Evolutionary conservation across 1,140 invertebrate genomes (phyloP).

Genomic region (Danaus melanippus): DNA sequence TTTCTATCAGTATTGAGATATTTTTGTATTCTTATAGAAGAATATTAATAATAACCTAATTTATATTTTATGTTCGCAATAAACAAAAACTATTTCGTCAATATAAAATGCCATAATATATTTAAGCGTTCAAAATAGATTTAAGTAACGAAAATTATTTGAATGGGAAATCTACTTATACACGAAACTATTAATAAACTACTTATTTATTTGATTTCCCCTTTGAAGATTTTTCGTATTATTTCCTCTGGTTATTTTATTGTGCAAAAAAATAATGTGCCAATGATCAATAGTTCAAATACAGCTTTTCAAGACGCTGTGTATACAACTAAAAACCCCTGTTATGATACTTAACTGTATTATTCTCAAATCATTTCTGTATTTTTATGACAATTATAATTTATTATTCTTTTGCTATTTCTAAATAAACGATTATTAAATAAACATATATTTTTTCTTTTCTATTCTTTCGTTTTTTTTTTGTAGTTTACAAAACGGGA

Average conservation of each 20-base stretch:
- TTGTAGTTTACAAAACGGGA: too few relatives aligned
- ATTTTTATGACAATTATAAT: too few relatives aligned
- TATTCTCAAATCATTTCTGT: too few relatives aligned
- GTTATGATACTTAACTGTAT: too few relatives aligned
- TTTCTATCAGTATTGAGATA: constrained; percentile 47
- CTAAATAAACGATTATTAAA: too few relatives aligned
- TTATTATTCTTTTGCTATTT: too few relatives aligned
- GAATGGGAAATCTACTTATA: constrained; percentile 54
- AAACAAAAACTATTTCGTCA: constrained; percentile 2
- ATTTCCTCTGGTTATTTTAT: constrained; percentile 11
- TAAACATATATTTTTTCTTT: too few relatives aligned
- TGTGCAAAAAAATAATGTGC: constrained; percentile 15
- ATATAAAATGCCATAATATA: constrained; percentile 62
- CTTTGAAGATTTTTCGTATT: constrained; percentile 61
- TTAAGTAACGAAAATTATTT: constrained; percentile 58
- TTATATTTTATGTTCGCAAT: constrained; percentile 9
- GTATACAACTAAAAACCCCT: too few relatives aligned
- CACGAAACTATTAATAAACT: constrained; percentile 26
- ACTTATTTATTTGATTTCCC: constrained; percentile 43
- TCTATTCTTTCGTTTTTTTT: too few relatives aligned
- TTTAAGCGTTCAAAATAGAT: constrained; percentile 46
- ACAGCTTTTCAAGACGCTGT: too few relatives aligned
- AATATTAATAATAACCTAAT: constrained; percentile 29
- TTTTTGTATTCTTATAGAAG: constrained; percentile 26
- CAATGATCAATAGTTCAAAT: constrained; percentile 5